Percentiles rank a stretch among this genome's conserved stretches.
These are phyloP conservation scores for Capricornis sumatraensis DNA, from an alignment of 2,113 vertebrate species.

Conservation along the genomic window DNA sequence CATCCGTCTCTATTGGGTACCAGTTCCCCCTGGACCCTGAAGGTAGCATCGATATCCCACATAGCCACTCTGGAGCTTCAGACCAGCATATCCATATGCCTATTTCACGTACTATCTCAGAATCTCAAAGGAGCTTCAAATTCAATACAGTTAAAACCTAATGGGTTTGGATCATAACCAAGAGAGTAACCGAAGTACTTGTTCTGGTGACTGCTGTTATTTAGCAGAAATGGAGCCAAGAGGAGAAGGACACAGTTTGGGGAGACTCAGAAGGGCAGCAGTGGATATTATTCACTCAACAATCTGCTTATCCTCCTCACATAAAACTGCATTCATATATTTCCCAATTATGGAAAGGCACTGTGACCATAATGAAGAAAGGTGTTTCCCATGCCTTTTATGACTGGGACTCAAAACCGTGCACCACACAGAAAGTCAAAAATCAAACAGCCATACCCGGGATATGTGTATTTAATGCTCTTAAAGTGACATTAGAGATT, in stretches of 20 bases:
- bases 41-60: neutral
- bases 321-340: neutral
- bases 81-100: neutral
- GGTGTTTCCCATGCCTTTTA: neutral
- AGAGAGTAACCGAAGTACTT: neutral
- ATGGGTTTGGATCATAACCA: neutral
- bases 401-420: neutral
- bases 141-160: neutral
- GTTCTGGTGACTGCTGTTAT: neutral
- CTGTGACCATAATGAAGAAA: neutral
- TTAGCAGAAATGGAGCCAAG: neutral
- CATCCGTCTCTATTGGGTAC: neutral
- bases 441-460: slow-evolving; percentile 9
- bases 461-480: slow-evolving; percentile 26
- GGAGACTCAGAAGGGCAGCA: neutral
- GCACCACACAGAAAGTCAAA: neutral
- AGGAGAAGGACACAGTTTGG: neutral
- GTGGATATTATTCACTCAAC: neutral
- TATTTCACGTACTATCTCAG: neutral
- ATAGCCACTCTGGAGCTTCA: neutral
- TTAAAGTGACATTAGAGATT: slow-evolving; percentile 53
- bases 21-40: neutral
- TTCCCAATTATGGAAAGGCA: neutral
- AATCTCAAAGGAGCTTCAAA: neutral
- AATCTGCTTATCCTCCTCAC: neutral